Conservation (phyloP, 2,113 vertebrate genomes). For the Campylomormyrus numenius region DNA sequence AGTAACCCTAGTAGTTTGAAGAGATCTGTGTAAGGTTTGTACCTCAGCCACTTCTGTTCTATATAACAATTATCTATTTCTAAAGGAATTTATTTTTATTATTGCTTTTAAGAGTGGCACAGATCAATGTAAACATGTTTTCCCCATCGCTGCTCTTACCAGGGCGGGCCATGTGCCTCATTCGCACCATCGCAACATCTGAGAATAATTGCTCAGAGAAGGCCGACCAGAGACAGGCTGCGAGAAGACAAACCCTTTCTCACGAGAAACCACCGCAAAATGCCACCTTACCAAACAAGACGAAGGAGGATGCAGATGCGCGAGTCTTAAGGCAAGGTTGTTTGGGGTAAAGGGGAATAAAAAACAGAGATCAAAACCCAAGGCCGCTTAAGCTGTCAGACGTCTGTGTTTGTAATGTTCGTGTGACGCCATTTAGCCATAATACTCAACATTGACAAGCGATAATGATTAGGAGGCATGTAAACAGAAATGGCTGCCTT, state of each 20-base stretch:
- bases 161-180: not conserved
- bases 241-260: not conserved
- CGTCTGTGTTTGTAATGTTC: not conserved
- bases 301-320: not conserved
- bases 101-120: not conserved
- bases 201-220: conserved; percentile 18
- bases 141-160: not conserved
- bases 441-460: not conserved
- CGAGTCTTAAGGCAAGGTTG: not conserved
- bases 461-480: not conserved
- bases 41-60: not conserved
- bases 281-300: not conserved
- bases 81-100: not conserved
- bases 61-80: not conserved
- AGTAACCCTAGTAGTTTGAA: not conserved
- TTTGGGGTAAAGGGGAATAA: not conserved
- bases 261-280: not conserved
- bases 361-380: not conserved
- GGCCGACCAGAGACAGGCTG: conserved; percentile 18
- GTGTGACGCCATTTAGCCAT: not conserved
- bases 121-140: not conserved
- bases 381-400: not conserved
- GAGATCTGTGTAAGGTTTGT: not conserved
- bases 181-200: conserved; percentile 3
- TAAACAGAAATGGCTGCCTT: not conserved